Evolutionary conservation across 2,797 vertebrate genomes (phyloP).

Genomic region (Rhodeus uyekii): DNA sequence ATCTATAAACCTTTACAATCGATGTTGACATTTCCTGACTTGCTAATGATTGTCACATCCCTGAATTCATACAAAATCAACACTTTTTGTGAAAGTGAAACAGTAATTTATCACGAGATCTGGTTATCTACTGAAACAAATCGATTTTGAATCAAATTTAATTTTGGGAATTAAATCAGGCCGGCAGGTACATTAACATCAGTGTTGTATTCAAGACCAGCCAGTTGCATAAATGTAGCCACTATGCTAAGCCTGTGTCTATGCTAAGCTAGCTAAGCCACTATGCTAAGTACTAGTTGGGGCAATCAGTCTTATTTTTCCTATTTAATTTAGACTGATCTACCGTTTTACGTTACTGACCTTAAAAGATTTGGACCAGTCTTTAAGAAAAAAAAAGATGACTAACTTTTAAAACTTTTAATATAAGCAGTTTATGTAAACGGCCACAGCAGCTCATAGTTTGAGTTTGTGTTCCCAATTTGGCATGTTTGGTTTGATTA

Average conservation of each 20-base stretch:
- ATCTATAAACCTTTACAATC: neutral
- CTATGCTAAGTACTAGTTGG: no score
- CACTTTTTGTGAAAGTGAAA: no score
- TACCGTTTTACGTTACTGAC: neutral
- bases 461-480: neutral
- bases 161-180: neutral
- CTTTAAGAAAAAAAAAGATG: neutral
- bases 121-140: neutral
- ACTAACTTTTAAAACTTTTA: neutral
- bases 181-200: conserved; percentile 52
- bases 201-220: neutral
- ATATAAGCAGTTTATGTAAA: neutral
- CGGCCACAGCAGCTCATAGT: neutral
- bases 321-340: neutral
- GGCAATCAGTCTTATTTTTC: neutral
- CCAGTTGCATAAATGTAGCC: neutral
- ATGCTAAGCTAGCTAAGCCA: no score
- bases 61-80: neutral
- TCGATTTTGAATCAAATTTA: neutral
- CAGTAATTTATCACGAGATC: neutral
- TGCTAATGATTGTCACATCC: neutral
- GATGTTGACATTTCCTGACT: neutral
- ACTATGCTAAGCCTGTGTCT: neutral
- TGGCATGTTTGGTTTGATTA: no score
- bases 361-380: neutral